These are phyloP conservation scores for Tragelaphus scriptus DNA, from an alignment of 2,113 vertebrate genomes.

Conservation along the genomic window DNA sequence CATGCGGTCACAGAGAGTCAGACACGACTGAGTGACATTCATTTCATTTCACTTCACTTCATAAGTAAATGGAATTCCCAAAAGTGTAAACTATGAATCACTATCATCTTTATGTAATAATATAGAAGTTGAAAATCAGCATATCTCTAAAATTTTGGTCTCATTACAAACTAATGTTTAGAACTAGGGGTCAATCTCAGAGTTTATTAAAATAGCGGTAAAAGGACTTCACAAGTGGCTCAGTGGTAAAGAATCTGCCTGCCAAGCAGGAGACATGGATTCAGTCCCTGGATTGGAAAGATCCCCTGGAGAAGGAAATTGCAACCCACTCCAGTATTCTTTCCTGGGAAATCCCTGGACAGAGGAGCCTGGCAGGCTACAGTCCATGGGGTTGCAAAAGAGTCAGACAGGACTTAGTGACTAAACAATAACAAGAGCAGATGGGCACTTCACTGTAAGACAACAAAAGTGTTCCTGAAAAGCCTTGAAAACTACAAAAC, in stretches of 20 bases:
- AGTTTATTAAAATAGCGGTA: not conserved
- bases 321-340: not conserved
- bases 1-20: not conserved
- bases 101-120: not conserved
- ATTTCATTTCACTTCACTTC: not conserved
- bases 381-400: not conserved
- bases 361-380: not conserved
- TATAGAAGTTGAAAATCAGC: not conserved
- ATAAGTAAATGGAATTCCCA: not conserved
- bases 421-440: not conserved
- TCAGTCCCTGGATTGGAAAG: not conserved
- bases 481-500: not conserved
- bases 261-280: not conserved
- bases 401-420: not conserved
- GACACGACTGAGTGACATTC: not conserved
- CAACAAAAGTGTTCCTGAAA: not conserved
- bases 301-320: not conserved
- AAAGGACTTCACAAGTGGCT: not conserved
- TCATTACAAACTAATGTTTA: not conserved
- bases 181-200: not conserved
- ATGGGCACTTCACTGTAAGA: not conserved
- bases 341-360: not conserved
- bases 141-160: not conserved
- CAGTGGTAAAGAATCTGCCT: not conserved
- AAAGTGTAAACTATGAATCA: not conserved